Base-by-base conservation (phyloP, 2,113 vertebrate species). In the Hydrochoerus hydrochaeris region DNA sequence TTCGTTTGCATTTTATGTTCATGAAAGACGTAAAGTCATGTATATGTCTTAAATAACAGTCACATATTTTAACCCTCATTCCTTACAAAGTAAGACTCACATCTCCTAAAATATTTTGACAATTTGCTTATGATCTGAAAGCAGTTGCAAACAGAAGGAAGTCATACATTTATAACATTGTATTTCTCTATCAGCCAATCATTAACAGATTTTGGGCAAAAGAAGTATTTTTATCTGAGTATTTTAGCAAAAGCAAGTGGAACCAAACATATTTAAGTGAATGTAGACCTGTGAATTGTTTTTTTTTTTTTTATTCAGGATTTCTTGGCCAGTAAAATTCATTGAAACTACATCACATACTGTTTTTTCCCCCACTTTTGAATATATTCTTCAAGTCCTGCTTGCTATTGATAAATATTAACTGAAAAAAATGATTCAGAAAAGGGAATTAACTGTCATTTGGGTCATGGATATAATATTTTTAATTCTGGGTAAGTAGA, bases 1-100 rank as follows among this genome's bases (percentile, higher is more conserved):
- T n/a, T 93, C 46, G 69, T 93, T 97, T 94, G n/a, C 65, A 22
- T 96, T 96, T 93, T 85, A 4, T 93, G n/a, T 97, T 80, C 90
- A 82, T 12, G 5, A 35, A 83, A 94, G 73, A 78, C 49, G 12
- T 7, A 41, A 93, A 86, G 22, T 71, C 93, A 38, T 57, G 5
- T 30, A 32, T 46, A 6, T 75, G 24, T 44, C 73, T 82, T 85
- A 41, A 4, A 3, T 71, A 54, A 85, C 6, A n/a, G 41, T 67
- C 52, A 62, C 58, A 10, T 63, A 17, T 58, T 88, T 94, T 63
- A 46, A 32, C 77, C 16, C 16, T 87, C 41, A 58, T 13, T 90
- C 17, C 14, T 46, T 88, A 49, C 67, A 80, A 90, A 89, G 30
- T 83, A 88, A 91, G 17, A 62, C 41, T 65, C 52, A 16, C 2